A percentile compares a stretch with the other conserved stretches of the same genome.
These are phyloP conservation scores for Drosophila saltans DNA, from an alignment of 1,140 invertebrate genomes.

Conservation along the genomic window DNA sequence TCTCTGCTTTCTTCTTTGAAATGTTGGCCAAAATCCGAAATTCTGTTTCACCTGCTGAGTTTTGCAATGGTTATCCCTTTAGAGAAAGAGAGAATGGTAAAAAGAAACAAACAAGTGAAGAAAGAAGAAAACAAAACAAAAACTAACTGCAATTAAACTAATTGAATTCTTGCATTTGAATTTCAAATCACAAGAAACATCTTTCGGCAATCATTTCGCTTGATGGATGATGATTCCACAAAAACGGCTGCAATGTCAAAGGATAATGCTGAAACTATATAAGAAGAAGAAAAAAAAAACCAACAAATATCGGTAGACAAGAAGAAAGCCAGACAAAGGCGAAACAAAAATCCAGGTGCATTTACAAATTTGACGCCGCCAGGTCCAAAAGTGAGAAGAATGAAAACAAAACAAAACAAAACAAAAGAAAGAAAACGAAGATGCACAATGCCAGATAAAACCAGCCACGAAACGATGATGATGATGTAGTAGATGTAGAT, in stretches of 20 bases:
- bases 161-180: conserved; percentile 75
- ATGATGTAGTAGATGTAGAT: conserved; percentile 34
- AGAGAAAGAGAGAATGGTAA: neutral
- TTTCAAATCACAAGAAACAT: conserved; percentile 76
- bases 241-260: conserved; percentile 76
- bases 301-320: conserved; percentile 58
- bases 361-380: conserved; percentile 80
- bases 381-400: conserved; percentile 53
- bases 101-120: neutral
- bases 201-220: conserved; percentile 76
- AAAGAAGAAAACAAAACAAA: neutral
- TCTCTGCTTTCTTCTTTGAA: neutral
- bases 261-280: conserved; percentile 61
- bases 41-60: conserved; percentile 58
- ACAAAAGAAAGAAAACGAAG: conserved; percentile 56
- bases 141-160: conserved; percentile 73
- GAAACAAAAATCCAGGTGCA: conserved; percentile 75
- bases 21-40: conserved; percentile 38
- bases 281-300: conserved; percentile 36
- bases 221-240: conserved; percentile 76
- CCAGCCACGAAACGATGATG: conserved; percentile 48
- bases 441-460: conserved; percentile 78
- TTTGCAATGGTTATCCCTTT: too few species aligned
- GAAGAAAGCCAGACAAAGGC: conserved; percentile 58
- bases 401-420: conserved; percentile 48